Evolutionary conservation across 92 coral and sea anemone genomes (phyloP), one percentile per base, ranked within the genome.

Genomic region (Siderastrea siderea): DNA sequence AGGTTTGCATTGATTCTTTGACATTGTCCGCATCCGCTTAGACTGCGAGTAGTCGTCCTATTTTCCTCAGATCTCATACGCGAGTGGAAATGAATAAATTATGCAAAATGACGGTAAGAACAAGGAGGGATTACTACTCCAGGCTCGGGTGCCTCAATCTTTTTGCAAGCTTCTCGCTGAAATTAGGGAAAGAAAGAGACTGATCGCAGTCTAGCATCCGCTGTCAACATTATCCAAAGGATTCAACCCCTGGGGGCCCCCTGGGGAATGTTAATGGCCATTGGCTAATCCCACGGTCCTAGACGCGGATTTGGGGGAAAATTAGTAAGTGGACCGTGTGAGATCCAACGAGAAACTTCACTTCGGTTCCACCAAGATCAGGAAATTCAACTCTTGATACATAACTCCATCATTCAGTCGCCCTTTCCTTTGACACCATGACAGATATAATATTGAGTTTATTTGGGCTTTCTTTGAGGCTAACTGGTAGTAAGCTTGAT

Each of bases 201-300:
- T 26, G 38, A 26, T 26, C 38, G 38, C 38, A 26, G 38, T 26
- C 38, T 26, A 26, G 38, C 38, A 26, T 26, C 38, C 38, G 38
- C 38, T 26, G 38, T 26, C 38, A 26, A 26, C 38, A 61, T 71
- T 80, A 7, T 90, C 86, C 52, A 90, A 78, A 55, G 78, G 47
- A 53, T 74, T 77, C 93, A 86, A 90, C 43, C 93, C 93, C 14
- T 86, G 75, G n/a, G 77, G 83, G 7, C 79, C 43, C 93, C 93
- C 14, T 86, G 75, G n/a, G 77, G 83, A 3, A 80, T 80, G 14
- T 89, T 84, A 3, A 86, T 75, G 12, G 91, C 88, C 51, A 91
- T 86, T 54, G 94, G 91, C n/a, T 81, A 86, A 44, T 76, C 88
- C 61, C 86, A 67, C 54, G 68, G 58, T 70, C 94, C 92, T 50